phyloP scores from a whole-genome alignment of 2,113 vertebrate species.

The Fregata magnificens region DNA sequence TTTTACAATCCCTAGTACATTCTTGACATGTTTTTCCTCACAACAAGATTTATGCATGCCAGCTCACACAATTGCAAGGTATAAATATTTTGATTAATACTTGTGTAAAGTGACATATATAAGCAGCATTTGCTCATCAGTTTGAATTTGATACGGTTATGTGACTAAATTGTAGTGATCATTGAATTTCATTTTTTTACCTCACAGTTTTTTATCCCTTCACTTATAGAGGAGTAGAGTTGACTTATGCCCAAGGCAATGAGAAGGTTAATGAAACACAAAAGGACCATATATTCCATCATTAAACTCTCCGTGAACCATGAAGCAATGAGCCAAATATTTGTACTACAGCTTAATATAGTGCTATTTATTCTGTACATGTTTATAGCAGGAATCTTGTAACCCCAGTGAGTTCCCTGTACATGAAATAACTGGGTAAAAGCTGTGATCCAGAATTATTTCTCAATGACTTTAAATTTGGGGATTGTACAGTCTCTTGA shows the following conservation, averaged over 20 bases:
- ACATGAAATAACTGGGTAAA: neutral
- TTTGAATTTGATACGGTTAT: neutral
- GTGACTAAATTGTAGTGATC: neutral
- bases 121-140: neutral
- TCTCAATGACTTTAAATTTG: neutral
- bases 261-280: slow-evolving; percentile 35
- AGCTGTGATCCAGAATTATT: neutral
- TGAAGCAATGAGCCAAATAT: slow-evolving; percentile 8
- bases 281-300: slow-evolving; percentile 20
- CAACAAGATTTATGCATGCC: neutral
- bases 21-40: neutral
- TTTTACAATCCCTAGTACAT: neutral
- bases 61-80: neutral
- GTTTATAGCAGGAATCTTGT: neutral
- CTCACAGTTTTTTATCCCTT: neutral
- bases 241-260: neutral
- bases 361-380: neutral
- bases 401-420: neutral
- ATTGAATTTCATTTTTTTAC: neutral
- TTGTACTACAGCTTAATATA: neutral
- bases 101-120: neutral
- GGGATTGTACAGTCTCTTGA: neutral
- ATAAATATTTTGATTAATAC: neutral
- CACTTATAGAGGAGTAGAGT: neutral
- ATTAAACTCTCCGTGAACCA: slow-evolving; percentile 20